Evolutionary conservation across 2,113 vertebrate species (phyloP).

Genomic region (Taurulus bubalis): DNA sequence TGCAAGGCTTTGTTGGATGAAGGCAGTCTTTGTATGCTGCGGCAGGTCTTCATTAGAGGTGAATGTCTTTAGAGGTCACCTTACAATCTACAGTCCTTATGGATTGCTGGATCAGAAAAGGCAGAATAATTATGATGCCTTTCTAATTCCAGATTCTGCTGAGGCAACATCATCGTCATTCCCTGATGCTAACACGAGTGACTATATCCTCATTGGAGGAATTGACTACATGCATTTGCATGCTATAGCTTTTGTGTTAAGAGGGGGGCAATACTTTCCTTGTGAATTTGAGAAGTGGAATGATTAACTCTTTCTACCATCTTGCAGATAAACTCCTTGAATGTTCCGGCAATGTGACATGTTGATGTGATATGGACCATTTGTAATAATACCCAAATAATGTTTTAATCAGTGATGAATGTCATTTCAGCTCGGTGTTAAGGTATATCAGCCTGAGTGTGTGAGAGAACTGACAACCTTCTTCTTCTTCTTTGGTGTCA

Average conservation of each 20-base stretch:
- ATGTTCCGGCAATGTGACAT: conserved; percentile 2
- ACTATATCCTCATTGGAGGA: conserved; percentile 65
- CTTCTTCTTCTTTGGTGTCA: conserved; percentile 13
- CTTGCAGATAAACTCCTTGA: neutral
- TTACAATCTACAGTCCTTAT: conserved; percentile 37
- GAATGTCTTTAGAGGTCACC: conserved; percentile 60
- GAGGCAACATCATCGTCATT: conserved; percentile 49
- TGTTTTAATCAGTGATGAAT: neutral
- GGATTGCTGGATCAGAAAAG: conserved; percentile 37
- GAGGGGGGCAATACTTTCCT: conserved; percentile 62
- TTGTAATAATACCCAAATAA: neutral
- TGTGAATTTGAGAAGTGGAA: conserved; percentile 74
- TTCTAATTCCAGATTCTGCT: conserved; percentile 35
- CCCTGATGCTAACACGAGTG: conserved; percentile 56
- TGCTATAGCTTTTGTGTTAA: conserved; percentile 56
- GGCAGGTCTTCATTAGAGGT: conserved; percentile 51
- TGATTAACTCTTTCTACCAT: conserved; percentile 33
- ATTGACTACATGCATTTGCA: conserved; percentile 62
- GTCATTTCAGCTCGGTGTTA: conserved; percentile 15
- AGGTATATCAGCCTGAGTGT: conserved; percentile 10
- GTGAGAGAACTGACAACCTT: conserved; percentile 16
- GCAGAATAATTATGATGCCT: conserved; percentile 50
- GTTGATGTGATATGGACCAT: neutral
- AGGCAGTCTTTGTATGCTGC: conserved; percentile 54
- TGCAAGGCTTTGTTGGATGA: conserved; percentile 60